Conservation (phyloP, 2,797 vertebrate species). For the Tachyglossus aculeatus region DNA sequence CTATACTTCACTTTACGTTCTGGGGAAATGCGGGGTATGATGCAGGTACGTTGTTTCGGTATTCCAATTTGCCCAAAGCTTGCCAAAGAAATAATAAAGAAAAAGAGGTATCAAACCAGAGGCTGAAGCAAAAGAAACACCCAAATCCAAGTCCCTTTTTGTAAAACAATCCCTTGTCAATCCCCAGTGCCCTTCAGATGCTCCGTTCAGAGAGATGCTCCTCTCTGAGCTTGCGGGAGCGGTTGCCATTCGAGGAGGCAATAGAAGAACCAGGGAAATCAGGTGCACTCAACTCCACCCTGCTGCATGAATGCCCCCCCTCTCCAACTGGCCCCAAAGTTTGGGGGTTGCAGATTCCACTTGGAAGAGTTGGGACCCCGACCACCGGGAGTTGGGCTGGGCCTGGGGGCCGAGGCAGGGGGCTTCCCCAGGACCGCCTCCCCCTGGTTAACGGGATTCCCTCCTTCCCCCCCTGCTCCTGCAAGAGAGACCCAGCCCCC, state of each 20-base stretch:
- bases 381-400: too few species aligned
- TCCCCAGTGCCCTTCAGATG: constrained; percentile 4
- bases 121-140: too few species aligned
- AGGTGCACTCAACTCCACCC: too few species aligned
- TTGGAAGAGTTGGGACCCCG: too few species aligned
- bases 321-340: background rate
- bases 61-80: background rate
- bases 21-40: background rate
- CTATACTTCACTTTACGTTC: background rate
- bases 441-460: background rate
- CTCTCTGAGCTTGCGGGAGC: background rate
- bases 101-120: too few species aligned
- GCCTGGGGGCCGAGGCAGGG: too few species aligned
- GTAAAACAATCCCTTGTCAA: background rate
- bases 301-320: background rate
- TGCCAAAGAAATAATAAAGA: too few species aligned
- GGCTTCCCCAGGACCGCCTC: background rate
- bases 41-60: background rate
- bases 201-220: fast-evolving
- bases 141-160: too few species aligned
- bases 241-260: too few species aligned
- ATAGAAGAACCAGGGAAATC: background rate
- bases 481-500: too few species aligned
- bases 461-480: background rate
- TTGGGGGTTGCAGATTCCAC: too few species aligned